Conservation (phyloP, 2,888 invertebrate species). For the Neoascia interrupta region DNA sequence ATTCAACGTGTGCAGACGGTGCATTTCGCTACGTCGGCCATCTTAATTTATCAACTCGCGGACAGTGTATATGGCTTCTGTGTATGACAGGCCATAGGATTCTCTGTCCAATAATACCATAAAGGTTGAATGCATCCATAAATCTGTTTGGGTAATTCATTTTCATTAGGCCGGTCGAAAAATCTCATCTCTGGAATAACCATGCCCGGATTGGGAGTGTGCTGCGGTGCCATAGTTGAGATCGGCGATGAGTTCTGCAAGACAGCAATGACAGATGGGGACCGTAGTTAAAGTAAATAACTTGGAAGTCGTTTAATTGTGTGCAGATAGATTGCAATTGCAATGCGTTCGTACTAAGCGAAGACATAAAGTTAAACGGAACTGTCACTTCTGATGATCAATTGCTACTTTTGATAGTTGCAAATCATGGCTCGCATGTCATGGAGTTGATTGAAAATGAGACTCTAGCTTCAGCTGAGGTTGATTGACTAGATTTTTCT, state of each 20-base stretch:
- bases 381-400: conserved; percentile 61
- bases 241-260: not conserved
- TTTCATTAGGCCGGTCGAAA: conserved; percentile 65
- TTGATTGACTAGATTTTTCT: no score
- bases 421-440: conserved; percentile 36
- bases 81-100: conserved; percentile 59
- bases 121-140: conserved; percentile 64
- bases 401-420: conserved; percentile 27
- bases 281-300: conserved; percentile 47
- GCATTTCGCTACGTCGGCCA: conserved; percentile 59
- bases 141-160: conserved; percentile 67
- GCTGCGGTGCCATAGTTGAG: not conserved
- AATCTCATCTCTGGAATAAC: conserved; percentile 33
- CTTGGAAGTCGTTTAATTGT: conserved; percentile 44
- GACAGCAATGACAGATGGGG: conserved; percentile 47
- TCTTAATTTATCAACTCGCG: conserved; percentile 63
- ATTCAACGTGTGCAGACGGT: conserved; percentile 11
- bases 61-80: conserved; percentile 27
- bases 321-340: conserved; percentile 41
- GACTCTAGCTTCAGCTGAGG: no score
- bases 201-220: not conserved
- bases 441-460: not conserved
- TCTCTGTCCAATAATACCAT: conserved; percentile 61
- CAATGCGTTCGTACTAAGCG: conserved; percentile 11
- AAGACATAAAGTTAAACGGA: conserved; percentile 51